These are phyloP conservation scores for Drosophila prolongata DNA, from an alignment of 2,888 invertebrate genomes.

Conservation along the genomic window DNA sequence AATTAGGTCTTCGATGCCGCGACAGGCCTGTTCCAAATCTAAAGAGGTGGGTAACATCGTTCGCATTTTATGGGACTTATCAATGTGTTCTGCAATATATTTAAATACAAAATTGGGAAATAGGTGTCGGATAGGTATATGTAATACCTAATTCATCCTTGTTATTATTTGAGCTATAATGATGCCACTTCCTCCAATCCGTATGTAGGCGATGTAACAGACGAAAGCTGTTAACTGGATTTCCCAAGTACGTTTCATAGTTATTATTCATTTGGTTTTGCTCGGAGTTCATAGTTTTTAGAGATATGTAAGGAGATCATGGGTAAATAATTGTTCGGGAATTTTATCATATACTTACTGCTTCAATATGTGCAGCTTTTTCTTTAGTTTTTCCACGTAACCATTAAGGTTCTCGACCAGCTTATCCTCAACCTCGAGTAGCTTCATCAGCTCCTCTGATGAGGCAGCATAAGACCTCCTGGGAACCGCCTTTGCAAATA, in stretches of 20 bases:
- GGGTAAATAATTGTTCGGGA: background rate
- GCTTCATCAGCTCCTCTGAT: conserved; percentile 17
- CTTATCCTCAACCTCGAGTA: conserved; percentile 33
- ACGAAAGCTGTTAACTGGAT: conserved; percentile 42
- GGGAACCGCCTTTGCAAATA: background rate
- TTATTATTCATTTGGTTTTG: conserved; percentile 17
- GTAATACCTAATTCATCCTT: conserved; percentile 13
- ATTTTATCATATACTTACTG: conserved; percentile 15
- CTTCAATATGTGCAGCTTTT: conserved; percentile 30
- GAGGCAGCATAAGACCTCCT: conserved; percentile 29
- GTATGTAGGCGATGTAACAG: conserved; percentile 34
- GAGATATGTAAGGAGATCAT: conserved; percentile 3
- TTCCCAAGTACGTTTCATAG: conserved; percentile 34
- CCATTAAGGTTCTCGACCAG: conserved; percentile 29
- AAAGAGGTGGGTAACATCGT: conserved; percentile 24
- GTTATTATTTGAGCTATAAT: conserved; percentile 1
- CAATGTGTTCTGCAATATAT: conserved; percentile 1
- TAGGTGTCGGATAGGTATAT: background rate
- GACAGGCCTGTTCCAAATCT: conserved; percentile 37
- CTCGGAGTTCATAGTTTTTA: conserved; percentile 11
- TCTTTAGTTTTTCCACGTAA: conserved; percentile 23
- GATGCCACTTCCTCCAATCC: conserved; percentile 37
- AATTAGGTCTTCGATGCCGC: conserved; percentile 30
- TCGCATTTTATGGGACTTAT: conserved; percentile 7
- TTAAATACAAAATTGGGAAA: background rate